Conservation (phyloP, 1,140 invertebrate species). For the Berghia stephanieae region DNA sequence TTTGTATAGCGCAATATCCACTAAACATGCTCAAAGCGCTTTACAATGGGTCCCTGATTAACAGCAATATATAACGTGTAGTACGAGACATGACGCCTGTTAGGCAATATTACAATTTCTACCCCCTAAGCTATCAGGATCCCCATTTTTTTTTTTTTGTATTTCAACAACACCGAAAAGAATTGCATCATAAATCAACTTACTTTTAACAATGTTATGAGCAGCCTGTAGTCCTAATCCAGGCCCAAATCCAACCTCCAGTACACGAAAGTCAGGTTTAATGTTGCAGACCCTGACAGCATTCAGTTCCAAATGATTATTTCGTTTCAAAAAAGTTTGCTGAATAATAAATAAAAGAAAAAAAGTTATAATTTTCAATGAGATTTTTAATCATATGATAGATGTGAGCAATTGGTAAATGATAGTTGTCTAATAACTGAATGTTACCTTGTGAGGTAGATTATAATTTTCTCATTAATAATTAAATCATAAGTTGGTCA, state of each 20-base stretch:
- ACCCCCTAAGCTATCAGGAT: background rate
- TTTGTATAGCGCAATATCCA: too few relatives aligned
- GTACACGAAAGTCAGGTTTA: conserved; percentile 45
- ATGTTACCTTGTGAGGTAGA: too few relatives aligned
- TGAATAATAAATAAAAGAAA: conserved; percentile 8
- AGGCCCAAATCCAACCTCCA: conserved; percentile 53
- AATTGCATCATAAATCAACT: background rate
- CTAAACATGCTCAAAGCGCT: too few relatives aligned
- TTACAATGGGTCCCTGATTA: too few relatives aligned
- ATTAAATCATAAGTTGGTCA: too few relatives aligned
- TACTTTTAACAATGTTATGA: conserved; percentile 44
- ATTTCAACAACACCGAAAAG: background rate
- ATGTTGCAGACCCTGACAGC: conserved; percentile 41
- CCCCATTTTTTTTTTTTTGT: background rate
- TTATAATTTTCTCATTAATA: too few relatives aligned
- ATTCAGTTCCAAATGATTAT: conserved; percentile 38
- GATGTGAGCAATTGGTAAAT: too few relatives aligned
- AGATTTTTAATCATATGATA: too few relatives aligned
- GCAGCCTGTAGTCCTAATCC: conserved; percentile 47
- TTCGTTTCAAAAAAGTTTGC: conserved; percentile 33
- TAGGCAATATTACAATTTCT: background rate
- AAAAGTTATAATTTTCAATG: background rate
- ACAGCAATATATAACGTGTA: too few relatives aligned
- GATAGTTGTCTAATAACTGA: too few relatives aligned
- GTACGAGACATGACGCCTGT: too few relatives aligned